These are phyloP conservation scores for Tangara arthus DNA, from an alignment of 2,797 vertebrate genomes.

Conservation along the genomic window DNA sequence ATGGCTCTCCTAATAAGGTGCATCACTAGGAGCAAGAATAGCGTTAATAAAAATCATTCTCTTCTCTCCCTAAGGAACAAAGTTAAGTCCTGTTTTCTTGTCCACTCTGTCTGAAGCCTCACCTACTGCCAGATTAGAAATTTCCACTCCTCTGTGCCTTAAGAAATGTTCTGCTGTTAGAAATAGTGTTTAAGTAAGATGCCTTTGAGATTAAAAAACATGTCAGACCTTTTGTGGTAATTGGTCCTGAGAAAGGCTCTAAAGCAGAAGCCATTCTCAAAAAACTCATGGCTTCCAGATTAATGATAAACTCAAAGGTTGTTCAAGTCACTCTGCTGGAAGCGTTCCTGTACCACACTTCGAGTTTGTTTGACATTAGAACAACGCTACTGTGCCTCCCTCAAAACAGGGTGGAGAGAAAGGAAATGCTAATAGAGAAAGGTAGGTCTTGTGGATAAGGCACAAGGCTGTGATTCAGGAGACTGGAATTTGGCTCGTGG, in stretches of 20 bases:
- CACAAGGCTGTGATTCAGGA: constrained; percentile 38
- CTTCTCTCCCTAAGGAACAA: neutral
- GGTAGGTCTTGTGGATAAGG: constrained; percentile 52
- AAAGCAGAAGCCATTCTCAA: neutral
- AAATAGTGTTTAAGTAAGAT: no score
- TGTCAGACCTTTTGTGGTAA: neutral
- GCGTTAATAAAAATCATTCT: neutral
- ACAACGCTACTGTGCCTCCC: constrained; percentile 12
- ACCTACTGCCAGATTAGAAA: neutral
- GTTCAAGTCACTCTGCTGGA: neutral
- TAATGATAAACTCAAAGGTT: constrained; percentile 1
- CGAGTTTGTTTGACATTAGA: neutral
- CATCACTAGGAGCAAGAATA: neutral
- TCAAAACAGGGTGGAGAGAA: constrained; percentile 56
- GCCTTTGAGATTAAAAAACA: no score
- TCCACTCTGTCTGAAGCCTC: neutral
- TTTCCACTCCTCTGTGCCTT: neutral
- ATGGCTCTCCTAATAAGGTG: neutral
- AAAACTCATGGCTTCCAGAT: neutral
- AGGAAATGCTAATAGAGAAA: constrained; percentile 43
- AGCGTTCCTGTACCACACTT: neutral
- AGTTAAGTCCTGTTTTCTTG: neutral
- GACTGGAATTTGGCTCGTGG: constrained; percentile 37
- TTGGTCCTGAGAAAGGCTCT: neutral
- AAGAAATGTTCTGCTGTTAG: neutral